A percentile compares a stretch with the other conserved stretches of the same genome.
phyloP scores from a whole-genome alignment of 2,113 vertebrate species.

The Chaenocephalus aceratus region DNA sequence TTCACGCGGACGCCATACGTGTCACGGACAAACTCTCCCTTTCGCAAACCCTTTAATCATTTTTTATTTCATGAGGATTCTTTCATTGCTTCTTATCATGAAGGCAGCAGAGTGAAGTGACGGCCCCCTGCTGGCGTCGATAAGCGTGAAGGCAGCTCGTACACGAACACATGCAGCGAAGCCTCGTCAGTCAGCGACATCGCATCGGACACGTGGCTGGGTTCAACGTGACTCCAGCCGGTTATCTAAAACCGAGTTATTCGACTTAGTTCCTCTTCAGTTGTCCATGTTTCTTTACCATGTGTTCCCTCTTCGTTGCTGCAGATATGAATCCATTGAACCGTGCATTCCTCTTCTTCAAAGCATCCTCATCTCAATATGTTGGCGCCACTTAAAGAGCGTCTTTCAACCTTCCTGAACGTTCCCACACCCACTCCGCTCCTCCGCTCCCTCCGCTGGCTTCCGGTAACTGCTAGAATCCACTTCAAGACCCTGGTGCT shows the following conservation, averaged over 20 bases:
- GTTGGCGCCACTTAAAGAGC: too few species aligned
- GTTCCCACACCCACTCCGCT: too few species aligned
- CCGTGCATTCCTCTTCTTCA: not conserved
- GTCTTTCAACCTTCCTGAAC: too few species aligned
- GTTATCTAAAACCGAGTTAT: too few species aligned
- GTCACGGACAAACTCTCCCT: conserved; percentile 48
- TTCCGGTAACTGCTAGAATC: too few species aligned
- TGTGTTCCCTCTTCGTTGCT: not conserved
- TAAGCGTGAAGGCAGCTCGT: conserved; percentile 51
- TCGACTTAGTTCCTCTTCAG: too few species aligned
- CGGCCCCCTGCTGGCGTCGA: conserved; percentile 50
- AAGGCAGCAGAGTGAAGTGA: conserved; percentile 54
- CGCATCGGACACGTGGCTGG: too few species aligned
- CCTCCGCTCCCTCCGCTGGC: too few species aligned
- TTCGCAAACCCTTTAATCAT: conserved; percentile 63
- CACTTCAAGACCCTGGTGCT: too few species aligned
- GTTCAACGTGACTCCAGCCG: too few species aligned
- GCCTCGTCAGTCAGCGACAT: conserved; percentile 40
- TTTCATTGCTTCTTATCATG: conserved; percentile 62
- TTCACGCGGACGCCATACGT: conserved; percentile 58
- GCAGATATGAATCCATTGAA: conserved; percentile 28
- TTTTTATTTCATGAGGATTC: conserved; percentile 68
- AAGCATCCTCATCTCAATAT: not conserved
- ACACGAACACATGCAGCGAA: conserved; percentile 50
- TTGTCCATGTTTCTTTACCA: not conserved